phyloP scores from a whole-genome alignment of 1,140 invertebrate species.

The Drosophila tristis region DNA sequence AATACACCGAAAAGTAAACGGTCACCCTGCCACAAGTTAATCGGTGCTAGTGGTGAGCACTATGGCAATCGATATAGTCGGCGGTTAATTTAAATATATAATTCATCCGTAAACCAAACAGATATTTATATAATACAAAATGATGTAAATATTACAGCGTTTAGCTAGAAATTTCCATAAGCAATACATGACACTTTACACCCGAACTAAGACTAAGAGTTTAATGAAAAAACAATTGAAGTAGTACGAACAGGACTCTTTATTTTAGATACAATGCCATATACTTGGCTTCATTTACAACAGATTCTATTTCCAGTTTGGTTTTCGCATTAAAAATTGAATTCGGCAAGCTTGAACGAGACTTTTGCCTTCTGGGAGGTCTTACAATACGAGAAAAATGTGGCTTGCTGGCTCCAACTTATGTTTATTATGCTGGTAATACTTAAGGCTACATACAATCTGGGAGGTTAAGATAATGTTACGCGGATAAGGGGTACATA shows the following conservation, averaged over 20 bases:
- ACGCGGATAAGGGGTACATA: conserved; percentile 44
- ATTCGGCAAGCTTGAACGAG: conserved; percentile 27
- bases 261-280: conserved; percentile 20
- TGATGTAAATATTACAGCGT: no score
- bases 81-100: no score
- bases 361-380: conserved; percentile 8
- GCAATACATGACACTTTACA: no score
- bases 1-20: no score
- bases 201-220: no score
- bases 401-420: conserved; percentile 67
- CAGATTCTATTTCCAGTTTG: conserved; percentile 22
- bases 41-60: no score
- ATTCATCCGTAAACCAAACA: no score
- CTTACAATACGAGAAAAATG: conserved; percentile 37
- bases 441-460: conserved; percentile 71
- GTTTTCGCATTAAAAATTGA: conserved; percentile 10
- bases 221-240: no score
- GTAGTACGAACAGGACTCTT: conserved; percentile 42
- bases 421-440: conserved; percentile 72
- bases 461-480: conserved; percentile 54
- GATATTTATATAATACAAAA: no score
- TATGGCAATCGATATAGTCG: no score
- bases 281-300: conserved; percentile 26
- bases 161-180: no score
- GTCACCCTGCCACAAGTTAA: no score